Percentiles rank a stretch among this genome's conserved stretches.
These are phyloP conservation scores for Cylloceria caligata DNA, from an alignment of 2,888 invertebrate genomes.

Conservation along the genomic window DNA sequence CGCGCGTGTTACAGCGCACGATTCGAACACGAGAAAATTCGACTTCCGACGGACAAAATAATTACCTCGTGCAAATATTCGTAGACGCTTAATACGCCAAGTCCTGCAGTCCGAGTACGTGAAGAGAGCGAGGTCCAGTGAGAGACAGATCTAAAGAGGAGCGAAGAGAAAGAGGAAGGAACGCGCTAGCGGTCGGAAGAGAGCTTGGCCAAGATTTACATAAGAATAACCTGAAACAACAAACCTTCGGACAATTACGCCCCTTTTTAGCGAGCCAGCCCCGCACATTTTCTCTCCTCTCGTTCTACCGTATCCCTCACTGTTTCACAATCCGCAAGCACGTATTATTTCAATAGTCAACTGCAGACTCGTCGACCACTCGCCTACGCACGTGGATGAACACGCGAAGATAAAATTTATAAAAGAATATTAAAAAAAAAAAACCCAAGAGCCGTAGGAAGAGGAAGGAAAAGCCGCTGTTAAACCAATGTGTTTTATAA, in stretches of 20 bases:
- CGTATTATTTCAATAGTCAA: conserved; percentile 81
- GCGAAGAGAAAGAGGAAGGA: conserved; percentile 3
- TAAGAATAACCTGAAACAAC: conserved; percentile 83
- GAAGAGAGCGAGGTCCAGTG: conserved; percentile 34
- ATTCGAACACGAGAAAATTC: conserved; percentile 72
- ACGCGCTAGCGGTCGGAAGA: conserved; percentile 14
- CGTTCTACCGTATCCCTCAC: conserved; percentile 13
- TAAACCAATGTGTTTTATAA: conserved; percentile 49
- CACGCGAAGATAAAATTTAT: conserved; percentile 54
- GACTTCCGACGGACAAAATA: conserved; percentile 79
- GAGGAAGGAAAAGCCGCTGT: neutral
- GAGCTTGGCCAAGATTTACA: conserved; percentile 82
- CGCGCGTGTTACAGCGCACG: conserved; percentile 75
- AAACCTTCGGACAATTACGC: conserved; percentile 82
- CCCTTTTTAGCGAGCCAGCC: conserved; percentile 76
- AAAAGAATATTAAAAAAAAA: conserved; percentile 25
- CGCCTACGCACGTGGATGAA: conserved; percentile 56
- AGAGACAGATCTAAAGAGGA: conserved; percentile 5
- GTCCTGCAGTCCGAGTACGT: conserved; percentile 14
- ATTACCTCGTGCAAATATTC: conserved; percentile 82
- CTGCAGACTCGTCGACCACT: conserved; percentile 29
- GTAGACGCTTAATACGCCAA: conserved; percentile 70
- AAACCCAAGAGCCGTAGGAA: neutral
- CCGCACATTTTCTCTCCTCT: conserved; percentile 53
- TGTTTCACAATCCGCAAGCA: conserved; percentile 70